Conservation (phyloP, 2,113 vertebrate species). For the Clinocottus analis region DNA sequence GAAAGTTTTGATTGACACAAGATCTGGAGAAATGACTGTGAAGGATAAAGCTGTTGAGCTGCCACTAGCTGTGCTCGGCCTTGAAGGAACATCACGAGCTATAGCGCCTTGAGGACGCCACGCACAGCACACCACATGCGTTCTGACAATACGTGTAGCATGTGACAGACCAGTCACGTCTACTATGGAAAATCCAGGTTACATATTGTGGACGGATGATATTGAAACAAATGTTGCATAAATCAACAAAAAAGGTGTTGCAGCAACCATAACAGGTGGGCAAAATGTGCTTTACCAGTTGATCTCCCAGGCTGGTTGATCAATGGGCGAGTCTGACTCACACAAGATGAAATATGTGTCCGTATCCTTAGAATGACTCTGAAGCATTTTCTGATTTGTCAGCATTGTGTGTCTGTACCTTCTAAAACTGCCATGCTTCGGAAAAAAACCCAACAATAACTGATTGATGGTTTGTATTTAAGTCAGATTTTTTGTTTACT, state of each 20-base stretch:
- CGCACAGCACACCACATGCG: not conserved
- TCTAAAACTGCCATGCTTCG: no score
- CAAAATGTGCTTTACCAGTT: not conserved
- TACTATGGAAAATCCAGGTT: not conserved
- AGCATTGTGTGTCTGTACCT: no score
- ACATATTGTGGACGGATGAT: not conserved
- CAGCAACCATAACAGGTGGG: not conserved
- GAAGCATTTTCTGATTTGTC: no score
- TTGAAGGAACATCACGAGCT: not conserved
- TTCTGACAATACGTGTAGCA: not conserved
- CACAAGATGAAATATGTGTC: not conserved
- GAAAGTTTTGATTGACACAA: conserved; percentile 15
- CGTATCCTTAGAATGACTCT: no score
- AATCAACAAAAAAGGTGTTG: not conserved
- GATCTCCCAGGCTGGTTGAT: not conserved
- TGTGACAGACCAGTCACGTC: not conserved
- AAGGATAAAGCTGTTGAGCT: conserved; percentile 26
- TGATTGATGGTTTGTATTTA: no score
- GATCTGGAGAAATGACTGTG: conserved; percentile 33
- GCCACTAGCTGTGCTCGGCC: conserved; percentile 34
- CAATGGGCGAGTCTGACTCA: not conserved
- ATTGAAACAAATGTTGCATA: not conserved
- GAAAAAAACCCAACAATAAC: no score
- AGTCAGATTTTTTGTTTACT: no score
- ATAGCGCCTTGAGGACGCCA: no score